Evolutionary conservation across 2,888 invertebrate genomes (phyloP), one percentile per base, ranked within the genome.

Genomic region (Exocentrus adspersus): DNA sequence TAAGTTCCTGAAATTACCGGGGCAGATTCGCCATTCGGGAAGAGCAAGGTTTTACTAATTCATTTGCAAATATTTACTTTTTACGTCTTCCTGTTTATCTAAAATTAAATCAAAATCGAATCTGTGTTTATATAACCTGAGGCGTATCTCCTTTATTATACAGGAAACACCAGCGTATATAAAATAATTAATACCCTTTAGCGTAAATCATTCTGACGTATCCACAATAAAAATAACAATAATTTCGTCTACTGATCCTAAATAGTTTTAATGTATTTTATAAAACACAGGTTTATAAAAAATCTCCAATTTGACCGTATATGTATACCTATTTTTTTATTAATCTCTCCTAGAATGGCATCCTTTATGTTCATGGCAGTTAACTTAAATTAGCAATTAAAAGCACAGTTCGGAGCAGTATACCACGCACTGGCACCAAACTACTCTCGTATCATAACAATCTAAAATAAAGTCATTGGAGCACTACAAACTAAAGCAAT

Each of bases 401-500:
- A 51, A 19, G 32, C 37, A 10, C 17, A 51, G 32, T 51, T 51
- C 37, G 10, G 32, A 37, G 32, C 51, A 32, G 30, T 17, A 17
- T 20, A 17, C 32, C 21, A 46, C 37, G n/a, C 32, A 3, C n/a
- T 43, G 54, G 45, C 43, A 56, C 7, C 45, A 17, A 53, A 56
- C 56, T 19, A 58, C 42, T 10, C 43, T 45, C 45, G 21, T 42
- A 45, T 57, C 30, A 52, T 41, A 48, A 61, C 43, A 51, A 41
- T 45, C 62, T 41, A 61, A 65, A 72, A 70, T 70, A 72, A 72
- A 72, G 70, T 68, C 70, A 70, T 73, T 64, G 64, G 62, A 68
- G 57, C 65, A 70, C 67, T 63, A 70, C 68, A 72, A 73, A 73
- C 74, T 71, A 74, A 70, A 71, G 67, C 72, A 73, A 74, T 72